Conservation (phyloP, 2,113 vertebrate species). For the Lepisosteus oculatus region DNA sequence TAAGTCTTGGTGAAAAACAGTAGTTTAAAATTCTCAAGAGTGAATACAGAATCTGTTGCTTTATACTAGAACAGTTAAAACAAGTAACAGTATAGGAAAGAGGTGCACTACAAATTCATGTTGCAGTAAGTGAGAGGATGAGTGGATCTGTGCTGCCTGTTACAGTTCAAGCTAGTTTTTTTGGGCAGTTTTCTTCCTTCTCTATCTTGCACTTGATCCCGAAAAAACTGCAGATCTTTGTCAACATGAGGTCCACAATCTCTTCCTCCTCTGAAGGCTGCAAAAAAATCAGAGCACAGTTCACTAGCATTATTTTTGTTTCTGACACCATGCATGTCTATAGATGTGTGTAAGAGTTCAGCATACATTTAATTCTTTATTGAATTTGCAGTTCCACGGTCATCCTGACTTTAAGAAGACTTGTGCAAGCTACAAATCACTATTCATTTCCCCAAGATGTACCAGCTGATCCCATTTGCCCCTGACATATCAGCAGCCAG, state of each 20-base stretch:
- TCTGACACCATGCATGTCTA: too few relatives aligned
- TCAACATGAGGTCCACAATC: constrained; percentile 84
- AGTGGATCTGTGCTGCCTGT: constrained; percentile 6
- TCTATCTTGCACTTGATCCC: constrained; percentile 76
- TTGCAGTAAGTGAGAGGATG: too few relatives aligned
- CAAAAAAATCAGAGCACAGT: constrained; percentile 7
- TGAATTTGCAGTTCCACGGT: too few relatives aligned
- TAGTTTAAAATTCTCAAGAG: background rate
- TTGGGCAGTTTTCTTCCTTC: constrained; percentile 15
- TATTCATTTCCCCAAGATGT: too few relatives aligned
- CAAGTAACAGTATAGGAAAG: constrained; percentile 31
- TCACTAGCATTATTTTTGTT: too few relatives aligned
- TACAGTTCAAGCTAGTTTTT: constrained; percentile 21
- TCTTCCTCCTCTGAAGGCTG: constrained; percentile 91
- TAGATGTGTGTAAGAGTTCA: too few relatives aligned
- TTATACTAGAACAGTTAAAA: background rate
- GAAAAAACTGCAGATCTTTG: constrained; percentile 81
- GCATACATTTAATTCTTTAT: too few relatives aligned
- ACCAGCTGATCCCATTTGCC: too few relatives aligned
- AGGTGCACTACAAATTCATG: background rate
- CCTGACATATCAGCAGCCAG: too few relatives aligned
- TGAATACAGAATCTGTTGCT: background rate
- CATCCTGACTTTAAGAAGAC: too few relatives aligned
- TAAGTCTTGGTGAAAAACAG: too few relatives aligned
- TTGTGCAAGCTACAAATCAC: too few relatives aligned